Evolutionary conservation across 1,140 invertebrate species (phyloP).

Genomic region (Diorhabda elongata): DNA sequence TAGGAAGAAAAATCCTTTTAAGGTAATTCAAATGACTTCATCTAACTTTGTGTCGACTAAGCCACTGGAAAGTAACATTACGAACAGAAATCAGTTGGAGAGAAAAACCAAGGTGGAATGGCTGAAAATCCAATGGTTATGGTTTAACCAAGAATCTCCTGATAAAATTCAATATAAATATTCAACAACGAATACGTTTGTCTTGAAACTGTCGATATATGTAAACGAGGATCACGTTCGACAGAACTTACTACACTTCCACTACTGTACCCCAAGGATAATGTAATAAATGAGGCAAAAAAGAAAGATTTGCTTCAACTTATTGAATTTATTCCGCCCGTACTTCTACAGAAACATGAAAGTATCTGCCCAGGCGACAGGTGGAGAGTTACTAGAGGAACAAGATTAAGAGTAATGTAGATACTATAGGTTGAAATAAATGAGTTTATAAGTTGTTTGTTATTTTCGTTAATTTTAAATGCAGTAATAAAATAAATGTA

Average conservation of each 20-base stretch:
- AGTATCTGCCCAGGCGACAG: conserved; percentile 6
- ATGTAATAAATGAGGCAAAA: conserved; percentile 4
- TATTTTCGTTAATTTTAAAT: not conserved
- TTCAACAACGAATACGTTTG: conserved; percentile 5
- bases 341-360: conserved; percentile 14
- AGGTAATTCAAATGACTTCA: conserved; percentile 12
- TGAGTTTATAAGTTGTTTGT: not conserved
- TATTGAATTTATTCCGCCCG: conserved; percentile 18
- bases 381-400: not conserved
- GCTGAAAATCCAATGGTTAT: conserved; percentile 26
- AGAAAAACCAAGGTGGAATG: conserved; percentile 14
- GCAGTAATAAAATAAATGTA: not conserved
- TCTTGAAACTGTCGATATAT: conserved; percentile 1
- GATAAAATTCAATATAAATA: conserved; percentile 19
- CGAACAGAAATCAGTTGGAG: conserved; percentile 15
- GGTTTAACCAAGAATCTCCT: conserved; percentile 13
- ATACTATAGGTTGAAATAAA: not conserved
- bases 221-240: conserved; percentile 7
- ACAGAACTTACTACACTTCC: not conserved
- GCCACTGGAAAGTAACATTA: conserved; percentile 9
- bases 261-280: conserved; percentile 14
- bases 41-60: conserved; percentile 11
- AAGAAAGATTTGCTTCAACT: conserved; percentile 14
- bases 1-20: conserved; percentile 19
- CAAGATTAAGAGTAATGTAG: not conserved